Evolutionary conservation across 2,797 vertebrate species (phyloP).

Genomic region (Cynodonichthys magdalenae): DNA sequence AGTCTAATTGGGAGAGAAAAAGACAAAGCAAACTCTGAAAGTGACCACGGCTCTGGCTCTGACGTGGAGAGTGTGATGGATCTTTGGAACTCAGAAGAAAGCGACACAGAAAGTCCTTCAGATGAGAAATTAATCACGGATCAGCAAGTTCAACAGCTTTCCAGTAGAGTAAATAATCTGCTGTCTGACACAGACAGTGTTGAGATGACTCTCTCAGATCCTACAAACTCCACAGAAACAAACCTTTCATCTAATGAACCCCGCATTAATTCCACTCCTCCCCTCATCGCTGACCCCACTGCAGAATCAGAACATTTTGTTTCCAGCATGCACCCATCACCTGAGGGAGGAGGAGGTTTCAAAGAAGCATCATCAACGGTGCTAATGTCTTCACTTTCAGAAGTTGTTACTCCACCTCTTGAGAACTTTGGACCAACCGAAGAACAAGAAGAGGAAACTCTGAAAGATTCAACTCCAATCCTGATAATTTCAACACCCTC

Average conservation of each 20-base stretch:
- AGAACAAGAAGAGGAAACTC: not conserved
- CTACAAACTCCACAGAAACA: conserved; percentile 35
- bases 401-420: not conserved
- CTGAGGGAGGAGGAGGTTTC: conserved; percentile 7
- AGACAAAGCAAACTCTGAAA: conserved; percentile 15
- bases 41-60: conserved; percentile 4
- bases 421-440: conserved; percentile 5
- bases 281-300: conserved; percentile 16
- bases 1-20: not conserved
- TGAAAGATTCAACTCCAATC: conserved; percentile 5
- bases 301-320: conserved; percentile 7
- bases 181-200: conserved; percentile 7
- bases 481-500: conserved; percentile 7
- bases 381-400: conserved; percentile 18
- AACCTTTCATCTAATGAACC: conserved; percentile 12
- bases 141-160: not conserved
- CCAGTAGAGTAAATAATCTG: not conserved
- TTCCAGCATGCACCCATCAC: not conserved
- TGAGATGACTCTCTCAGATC: conserved; percentile 13
- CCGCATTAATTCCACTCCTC: conserved; percentile 15
- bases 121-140: conserved; percentile 3
- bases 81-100: conserved; percentile 9
- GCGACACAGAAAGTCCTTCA: conserved; percentile 5
- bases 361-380: not conserved
- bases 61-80: not conserved